phyloP scores from a whole-genome alignment of 2,888 invertebrate genomes.

The Imbricaverruca yamaguchii region DNA sequence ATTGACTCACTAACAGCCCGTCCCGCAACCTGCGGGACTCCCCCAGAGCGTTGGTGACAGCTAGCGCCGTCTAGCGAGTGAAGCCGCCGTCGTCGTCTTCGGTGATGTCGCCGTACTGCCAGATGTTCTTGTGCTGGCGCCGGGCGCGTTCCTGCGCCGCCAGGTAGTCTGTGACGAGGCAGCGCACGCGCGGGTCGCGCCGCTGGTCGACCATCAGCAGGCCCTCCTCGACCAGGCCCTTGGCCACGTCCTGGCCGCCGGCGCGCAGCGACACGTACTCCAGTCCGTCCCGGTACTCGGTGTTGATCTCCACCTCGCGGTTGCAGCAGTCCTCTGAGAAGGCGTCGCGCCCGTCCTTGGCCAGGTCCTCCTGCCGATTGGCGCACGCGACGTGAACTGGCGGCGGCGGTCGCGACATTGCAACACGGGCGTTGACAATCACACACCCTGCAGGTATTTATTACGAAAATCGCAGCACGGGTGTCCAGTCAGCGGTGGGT shows the following conservation, averaged over 20 bases:
- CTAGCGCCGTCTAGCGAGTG: too few relatives aligned
- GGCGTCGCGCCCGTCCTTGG: slow-evolving; percentile 61
- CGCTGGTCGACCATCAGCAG: slow-evolving; percentile 69
- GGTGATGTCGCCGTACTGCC: slow-evolving; percentile 98
- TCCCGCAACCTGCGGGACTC: neutral
- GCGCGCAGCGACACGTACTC: slow-evolving; percentile 35
- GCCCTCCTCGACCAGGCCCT: slow-evolving; percentile 63
- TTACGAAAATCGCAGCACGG: too few relatives aligned
- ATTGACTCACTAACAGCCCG: neutral
- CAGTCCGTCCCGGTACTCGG: slow-evolving; percentile 60
- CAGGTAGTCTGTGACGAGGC: slow-evolving; percentile 70
- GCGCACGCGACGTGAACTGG: too few relatives aligned
- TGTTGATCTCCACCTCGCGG: slow-evolving; percentile 69
- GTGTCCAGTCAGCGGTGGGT: too few relatives aligned
- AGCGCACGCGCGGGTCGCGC: slow-evolving; percentile 70
- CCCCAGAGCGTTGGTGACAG: too few relatives aligned
- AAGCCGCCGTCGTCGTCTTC: slow-evolving; percentile 54
- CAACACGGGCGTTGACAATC: too few relatives aligned
- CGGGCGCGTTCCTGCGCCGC: slow-evolving; percentile 80
- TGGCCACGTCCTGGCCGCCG: slow-evolving; percentile 33
- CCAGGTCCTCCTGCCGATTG: slow-evolving; percentile 57
- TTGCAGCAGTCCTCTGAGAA: slow-evolving; percentile 59
- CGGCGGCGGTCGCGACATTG: too few relatives aligned
- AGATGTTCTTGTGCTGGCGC: slow-evolving; percentile 77
- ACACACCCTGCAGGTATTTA: too few relatives aligned